phyloP scores from a whole-genome alignment of 2,888 invertebrate genomes.

The Ormyrus pomaceus region DNA sequence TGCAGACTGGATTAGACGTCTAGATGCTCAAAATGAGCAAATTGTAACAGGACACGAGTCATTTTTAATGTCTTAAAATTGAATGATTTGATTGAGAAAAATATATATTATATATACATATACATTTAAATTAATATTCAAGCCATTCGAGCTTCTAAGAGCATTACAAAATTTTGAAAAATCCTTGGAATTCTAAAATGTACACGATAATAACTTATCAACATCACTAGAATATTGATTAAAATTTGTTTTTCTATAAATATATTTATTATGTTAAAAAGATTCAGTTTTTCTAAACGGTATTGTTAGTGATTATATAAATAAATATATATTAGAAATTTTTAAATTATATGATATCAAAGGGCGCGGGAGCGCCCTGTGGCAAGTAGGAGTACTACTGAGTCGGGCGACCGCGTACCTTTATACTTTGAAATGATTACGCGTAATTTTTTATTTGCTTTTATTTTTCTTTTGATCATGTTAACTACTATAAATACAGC shows the following conservation, averaged over 20 bases:
- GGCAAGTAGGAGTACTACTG: too few species aligned
- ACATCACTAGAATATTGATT: conserved; percentile 44
- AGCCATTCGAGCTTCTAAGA: conserved; percentile 53
- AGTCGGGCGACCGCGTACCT: too few species aligned
- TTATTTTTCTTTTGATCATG: too few species aligned
- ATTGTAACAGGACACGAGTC: conserved; percentile 38
- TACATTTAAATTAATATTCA: conserved; percentile 47
- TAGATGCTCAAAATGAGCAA: conserved; percentile 44
- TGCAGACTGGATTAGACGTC: conserved; percentile 42
- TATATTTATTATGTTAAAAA: conserved; percentile 52
- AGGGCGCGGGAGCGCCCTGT: too few species aligned
- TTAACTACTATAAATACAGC: too few species aligned
- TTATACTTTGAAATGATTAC: too few species aligned
- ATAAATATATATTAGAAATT: conserved; percentile 55
- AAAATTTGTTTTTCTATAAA: conserved; percentile 46
- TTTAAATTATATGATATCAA: conserved; percentile 53
- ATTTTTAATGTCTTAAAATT: conserved; percentile 53
- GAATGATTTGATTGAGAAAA: conserved; percentile 44
- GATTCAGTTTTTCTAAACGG: conserved; percentile 54
- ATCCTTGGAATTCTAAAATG: conserved; percentile 39
- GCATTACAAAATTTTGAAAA: conserved; percentile 48
- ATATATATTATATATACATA: conserved; percentile 37
- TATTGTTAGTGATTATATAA: conserved; percentile 52
- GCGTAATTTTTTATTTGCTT: too few species aligned
- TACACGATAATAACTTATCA: conserved; percentile 43